Evolutionary conservation across 2,888 invertebrate genomes (phyloP).

Genomic region (Gastracanthus pulcherrimus): DNA sequence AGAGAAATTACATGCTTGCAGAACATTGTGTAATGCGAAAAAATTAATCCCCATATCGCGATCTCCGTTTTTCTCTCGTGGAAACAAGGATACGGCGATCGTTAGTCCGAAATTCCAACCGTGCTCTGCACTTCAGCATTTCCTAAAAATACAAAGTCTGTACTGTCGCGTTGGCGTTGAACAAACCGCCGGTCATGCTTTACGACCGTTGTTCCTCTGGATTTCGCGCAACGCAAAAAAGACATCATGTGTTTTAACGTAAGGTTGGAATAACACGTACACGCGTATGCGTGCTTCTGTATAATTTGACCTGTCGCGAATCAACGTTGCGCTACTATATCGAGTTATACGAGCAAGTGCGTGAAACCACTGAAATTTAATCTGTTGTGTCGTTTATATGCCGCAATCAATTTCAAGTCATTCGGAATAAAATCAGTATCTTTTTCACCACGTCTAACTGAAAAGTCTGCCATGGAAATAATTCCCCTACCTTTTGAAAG

Average conservation of each 20-base stretch:
- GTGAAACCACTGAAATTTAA: not conserved
- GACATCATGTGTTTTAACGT: too few relatives aligned
- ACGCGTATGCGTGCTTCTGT: too few relatives aligned
- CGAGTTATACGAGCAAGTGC: not conserved
- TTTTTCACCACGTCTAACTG: too few relatives aligned
- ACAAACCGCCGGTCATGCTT: not conserved
- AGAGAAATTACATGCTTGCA: not conserved
- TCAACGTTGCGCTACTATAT: not conserved
- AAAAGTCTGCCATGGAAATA: too few relatives aligned
- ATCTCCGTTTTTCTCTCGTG: not conserved
- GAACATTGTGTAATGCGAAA: not conserved
- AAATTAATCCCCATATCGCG: constrained; percentile 4
- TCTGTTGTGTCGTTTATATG: too few relatives aligned
- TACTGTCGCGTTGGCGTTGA: not conserved
- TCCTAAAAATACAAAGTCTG: not conserved
- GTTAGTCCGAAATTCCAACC: not conserved
- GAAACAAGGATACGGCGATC: not conserved
- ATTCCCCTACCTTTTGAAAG: too few relatives aligned
- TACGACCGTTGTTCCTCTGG: not conserved
- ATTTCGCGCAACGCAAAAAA: too few relatives aligned
- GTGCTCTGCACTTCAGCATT: not conserved
- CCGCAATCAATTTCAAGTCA: too few relatives aligned
- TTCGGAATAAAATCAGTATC: too few relatives aligned
- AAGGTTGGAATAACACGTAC: too few relatives aligned
- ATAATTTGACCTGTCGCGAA: too few relatives aligned